These are phyloP conservation scores for Paedocypris sp. DNA, from an alignment of 2,113 vertebrate genomes.

Conservation along the genomic window DNA sequence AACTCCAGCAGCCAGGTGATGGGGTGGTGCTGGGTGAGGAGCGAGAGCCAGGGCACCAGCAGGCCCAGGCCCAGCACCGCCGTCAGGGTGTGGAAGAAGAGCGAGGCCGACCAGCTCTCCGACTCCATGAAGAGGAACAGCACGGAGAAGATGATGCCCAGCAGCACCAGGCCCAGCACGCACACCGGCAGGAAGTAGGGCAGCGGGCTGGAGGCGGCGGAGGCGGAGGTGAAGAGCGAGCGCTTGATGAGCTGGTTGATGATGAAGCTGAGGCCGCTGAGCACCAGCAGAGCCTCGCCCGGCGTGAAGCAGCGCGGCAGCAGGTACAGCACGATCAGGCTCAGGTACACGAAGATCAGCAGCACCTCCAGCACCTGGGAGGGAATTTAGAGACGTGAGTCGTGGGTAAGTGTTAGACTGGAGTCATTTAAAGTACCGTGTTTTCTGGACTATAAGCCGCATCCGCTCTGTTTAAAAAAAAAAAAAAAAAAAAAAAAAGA, in stretches of 20 bases:
- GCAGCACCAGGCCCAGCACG: slow-evolving; percentile 73
- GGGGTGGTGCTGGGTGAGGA: slow-evolving; percentile 82
- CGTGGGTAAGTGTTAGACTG: too few species aligned
- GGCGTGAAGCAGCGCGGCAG: slow-evolving; percentile 90
- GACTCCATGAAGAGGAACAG: slow-evolving; percentile 96
- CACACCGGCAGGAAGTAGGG: slow-evolving; percentile 83
- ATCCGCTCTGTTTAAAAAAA: too few species aligned
- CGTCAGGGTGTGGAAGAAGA: slow-evolving; percentile 92
- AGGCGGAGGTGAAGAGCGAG: slow-evolving; percentile 64
- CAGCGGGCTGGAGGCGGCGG: slow-evolving; percentile 73
- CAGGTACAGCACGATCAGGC: slow-evolving; percentile 85
- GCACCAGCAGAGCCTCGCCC: slow-evolving; percentile 78
- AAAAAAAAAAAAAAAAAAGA: too few species aligned
- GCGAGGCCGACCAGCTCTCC: slow-evolving; percentile 83
- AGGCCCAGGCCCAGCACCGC: slow-evolving; percentile 80
- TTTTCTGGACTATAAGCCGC: too few species aligned
- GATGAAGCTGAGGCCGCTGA: slow-evolving; percentile 80
- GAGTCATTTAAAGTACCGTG: too few species aligned
- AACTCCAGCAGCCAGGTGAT: slow-evolving; percentile 86
- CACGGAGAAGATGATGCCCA: slow-evolving; percentile 80
- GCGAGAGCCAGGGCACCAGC: slow-evolving; percentile 85
- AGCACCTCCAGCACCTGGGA: slow-evolving; percentile 95
- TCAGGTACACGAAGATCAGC: slow-evolving; percentile 93
- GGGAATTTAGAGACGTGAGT: too few species aligned
- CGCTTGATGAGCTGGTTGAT: slow-evolving; percentile 96